A percentile compares a stretch with the other conserved stretches of the same genome.
Conservation (phyloP, 2,888 invertebrate species). For the Pegoplata infirma region DNA sequence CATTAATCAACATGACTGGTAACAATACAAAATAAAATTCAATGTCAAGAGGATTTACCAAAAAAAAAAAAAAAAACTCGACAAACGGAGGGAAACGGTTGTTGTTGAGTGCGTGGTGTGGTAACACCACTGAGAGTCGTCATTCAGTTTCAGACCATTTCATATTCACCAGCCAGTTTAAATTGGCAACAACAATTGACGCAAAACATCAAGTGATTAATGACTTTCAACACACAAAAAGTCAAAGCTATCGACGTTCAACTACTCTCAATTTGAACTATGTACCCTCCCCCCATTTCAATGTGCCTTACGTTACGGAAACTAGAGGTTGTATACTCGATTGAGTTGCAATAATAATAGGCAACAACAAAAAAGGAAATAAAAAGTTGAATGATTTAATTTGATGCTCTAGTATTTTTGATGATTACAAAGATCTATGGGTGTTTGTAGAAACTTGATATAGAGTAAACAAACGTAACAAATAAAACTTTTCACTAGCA, state of each 20-base stretch:
- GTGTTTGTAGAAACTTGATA: constrained; percentile 40
- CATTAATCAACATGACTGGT: constrained; percentile 65
- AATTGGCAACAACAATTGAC: constrained; percentile 62
- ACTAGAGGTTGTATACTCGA: constrained; percentile 60
- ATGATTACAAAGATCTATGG: constrained; percentile 36
- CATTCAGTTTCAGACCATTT: constrained; percentile 12
- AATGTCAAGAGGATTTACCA: constrained; percentile 59
- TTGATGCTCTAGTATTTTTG: constrained; percentile 33
- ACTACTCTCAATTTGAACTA: constrained; percentile 38
- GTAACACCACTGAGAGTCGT: not conserved
- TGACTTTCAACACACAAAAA: constrained; percentile 63
- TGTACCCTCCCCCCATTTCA: not conserved
- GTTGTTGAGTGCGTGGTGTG: not conserved
- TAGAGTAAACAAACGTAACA: constrained; percentile 21
- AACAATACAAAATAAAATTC: constrained; percentile 49
- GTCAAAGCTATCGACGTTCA: constrained; percentile 42
- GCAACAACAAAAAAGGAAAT: no score
- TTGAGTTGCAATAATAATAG: constrained; percentile 64
- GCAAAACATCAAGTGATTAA: constrained; percentile 64
- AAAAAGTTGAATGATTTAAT: constrained; percentile 56
- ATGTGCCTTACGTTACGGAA: constrained; percentile 49
- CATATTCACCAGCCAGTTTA: constrained; percentile 63
- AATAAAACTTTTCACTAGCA: constrained; percentile 36
- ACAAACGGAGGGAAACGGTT: constrained; percentile 19
- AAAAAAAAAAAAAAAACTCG: no score